Percentiles rank a stretch among this genome's conserved stretches.
Conservation (phyloP, 2,888 invertebrate species). For the Hyles lineata region DNA sequence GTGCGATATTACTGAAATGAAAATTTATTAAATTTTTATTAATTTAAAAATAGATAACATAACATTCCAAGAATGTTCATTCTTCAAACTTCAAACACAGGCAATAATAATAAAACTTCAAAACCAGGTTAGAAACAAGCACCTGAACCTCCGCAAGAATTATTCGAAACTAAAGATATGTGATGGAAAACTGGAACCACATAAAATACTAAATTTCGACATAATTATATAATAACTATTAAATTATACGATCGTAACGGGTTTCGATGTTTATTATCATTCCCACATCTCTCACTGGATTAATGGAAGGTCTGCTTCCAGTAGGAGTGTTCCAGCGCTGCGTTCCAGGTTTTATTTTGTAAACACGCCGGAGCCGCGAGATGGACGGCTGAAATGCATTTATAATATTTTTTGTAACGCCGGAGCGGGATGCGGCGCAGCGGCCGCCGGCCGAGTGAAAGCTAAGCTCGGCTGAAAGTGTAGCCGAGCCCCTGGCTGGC, state of each 20-base stretch:
- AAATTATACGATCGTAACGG: slow-evolving; percentile 21
- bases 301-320: slow-evolving; percentile 38
- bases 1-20: not conserved
- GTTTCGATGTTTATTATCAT: slow-evolving; percentile 26
- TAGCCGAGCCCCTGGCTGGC: slow-evolving; percentile 70
- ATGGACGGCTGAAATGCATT: slow-evolving; percentile 39
- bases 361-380: slow-evolving; percentile 43
- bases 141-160: not conserved
- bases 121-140: not conserved
- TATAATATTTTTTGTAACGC: slow-evolving; percentile 21
- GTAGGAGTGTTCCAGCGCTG: slow-evolving; percentile 40
- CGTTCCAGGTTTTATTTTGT: slow-evolving; percentile 49
- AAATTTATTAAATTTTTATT: not conserved
- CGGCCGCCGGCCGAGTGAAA: slow-evolving; percentile 75
- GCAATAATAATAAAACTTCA: not conserved
- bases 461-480: slow-evolving; percentile 81
- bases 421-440: slow-evolving; percentile 37
- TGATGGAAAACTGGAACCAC: not conserved
- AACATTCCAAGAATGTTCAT: too few relatives aligned
- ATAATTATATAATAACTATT: slow-evolving; percentile 25
- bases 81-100: too few relatives aligned
- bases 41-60: not conserved
- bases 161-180: slow-evolving; percentile 1
- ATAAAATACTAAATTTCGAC: slow-evolving; percentile 19
- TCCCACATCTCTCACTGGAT: slow-evolving; percentile 21